Conservation (phyloP, 2,888 invertebrate genomes). For the Bimastos eiseni region DNA sequence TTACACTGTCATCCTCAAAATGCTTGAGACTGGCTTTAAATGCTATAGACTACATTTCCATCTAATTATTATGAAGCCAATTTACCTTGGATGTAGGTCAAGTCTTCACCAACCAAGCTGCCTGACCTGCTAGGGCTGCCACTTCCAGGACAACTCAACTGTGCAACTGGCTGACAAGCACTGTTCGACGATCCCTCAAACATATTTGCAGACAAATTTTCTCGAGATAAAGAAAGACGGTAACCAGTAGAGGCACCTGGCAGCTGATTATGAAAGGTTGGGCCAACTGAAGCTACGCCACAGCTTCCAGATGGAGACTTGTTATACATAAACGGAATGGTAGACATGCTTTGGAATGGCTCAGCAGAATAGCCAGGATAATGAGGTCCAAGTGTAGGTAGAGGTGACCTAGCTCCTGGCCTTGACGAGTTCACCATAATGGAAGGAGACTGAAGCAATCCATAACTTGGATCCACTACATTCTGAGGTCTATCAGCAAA, state of each 20-base stretch:
- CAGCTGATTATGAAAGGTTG: conserved; percentile 1
- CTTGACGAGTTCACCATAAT: background rate
- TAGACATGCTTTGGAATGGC: conserved; percentile 1
- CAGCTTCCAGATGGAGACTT: background rate
- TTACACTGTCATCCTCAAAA: too few relatives aligned
- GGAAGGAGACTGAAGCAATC: background rate
- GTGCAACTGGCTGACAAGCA: background rate
- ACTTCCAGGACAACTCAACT: background rate
- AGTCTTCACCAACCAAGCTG: background rate
- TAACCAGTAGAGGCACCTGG: background rate
- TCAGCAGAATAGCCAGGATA: background rate
- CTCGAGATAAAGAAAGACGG: background rate
- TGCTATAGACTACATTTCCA: background rate
- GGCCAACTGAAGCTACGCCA: background rate
- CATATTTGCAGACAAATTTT: background rate
- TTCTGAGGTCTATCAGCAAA: background rate
- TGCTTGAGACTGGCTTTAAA: background rate
- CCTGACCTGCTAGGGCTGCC: background rate
- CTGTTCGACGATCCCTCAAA: background rate
- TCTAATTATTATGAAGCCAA: background rate
- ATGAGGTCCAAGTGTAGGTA: background rate
- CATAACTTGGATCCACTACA: background rate
- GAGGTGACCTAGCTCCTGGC: background rate
- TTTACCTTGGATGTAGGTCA: conserved; percentile 20
- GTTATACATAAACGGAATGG: background rate